Base-by-base conservation (phyloP, 2,113 vertebrate species). In the Chitala chitala region DNA sequence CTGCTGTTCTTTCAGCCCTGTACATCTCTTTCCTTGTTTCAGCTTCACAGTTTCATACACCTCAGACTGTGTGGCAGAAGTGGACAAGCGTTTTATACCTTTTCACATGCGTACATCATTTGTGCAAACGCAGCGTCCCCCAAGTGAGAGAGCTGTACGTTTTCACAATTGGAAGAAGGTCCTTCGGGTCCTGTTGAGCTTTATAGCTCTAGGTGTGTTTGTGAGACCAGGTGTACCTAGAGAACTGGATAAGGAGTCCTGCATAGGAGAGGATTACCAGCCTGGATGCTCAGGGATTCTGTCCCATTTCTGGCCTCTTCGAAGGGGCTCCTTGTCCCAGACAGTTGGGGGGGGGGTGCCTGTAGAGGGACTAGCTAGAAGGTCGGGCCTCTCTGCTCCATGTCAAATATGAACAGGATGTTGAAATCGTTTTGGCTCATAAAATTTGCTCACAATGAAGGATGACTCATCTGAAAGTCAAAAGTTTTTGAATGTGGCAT, bases 361-460 rank as follows among this genome's bases (percentile, higher is more conserved):
- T 36, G 59, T 63, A 63, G 31, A 63, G 59, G 59, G n/a, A n/a
- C n/a, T n/a, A 63, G 59, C 59, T 2, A 6, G 26, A 36, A 20
- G 59, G 59, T 36, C 8, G 6, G 33, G 33, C 3, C 59, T 13
- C 59, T 63, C 59, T 63, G 59, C 59, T 63, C 59, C 59, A n/a
- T 63, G 31, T 63, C 59, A 63, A 63, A 63, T 38, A 33, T 33
- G 10, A 63, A 10, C 33, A 33, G 59, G 59, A 63, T 8, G 33
- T 33, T 2, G 59, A 63, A 38, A 38, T 8, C 3, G n/a, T 63
- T 63, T 63, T n/a, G 17, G 59, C 59, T 1, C 17, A 33, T 63
- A 63, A 63, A 36, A 63, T 63, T 63, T 63, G 59, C 59, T 63
- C 64, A 66, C 64, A 66, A 63, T 63, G 64, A 66, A 12, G 40